These are phyloP conservation scores for Lichenostomus cassidix DNA, from an alignment of 2,113 vertebrate genomes.

Conservation along the genomic window DNA sequence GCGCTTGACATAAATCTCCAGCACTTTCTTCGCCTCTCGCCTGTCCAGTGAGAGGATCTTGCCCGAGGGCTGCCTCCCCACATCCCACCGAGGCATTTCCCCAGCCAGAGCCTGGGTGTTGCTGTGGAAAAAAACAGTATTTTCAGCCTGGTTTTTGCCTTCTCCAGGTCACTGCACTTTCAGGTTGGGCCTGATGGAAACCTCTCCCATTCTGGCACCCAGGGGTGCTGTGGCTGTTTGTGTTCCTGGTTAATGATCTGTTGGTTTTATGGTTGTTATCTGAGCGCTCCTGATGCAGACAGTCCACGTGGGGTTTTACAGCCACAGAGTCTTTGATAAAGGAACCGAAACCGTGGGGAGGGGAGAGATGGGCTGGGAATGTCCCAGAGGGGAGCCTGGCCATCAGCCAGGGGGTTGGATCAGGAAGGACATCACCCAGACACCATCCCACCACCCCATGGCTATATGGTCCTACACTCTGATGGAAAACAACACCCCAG, in stretches of 20 bases:
- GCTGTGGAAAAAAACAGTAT: not conserved
- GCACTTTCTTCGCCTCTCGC: slow-evolving; percentile 65
- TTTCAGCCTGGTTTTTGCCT: not conserved
- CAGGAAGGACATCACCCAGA: not conserved
- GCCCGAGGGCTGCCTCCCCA: not conserved
- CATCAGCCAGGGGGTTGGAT: not conserved
- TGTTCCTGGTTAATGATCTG: not conserved
- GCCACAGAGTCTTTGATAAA: not conserved
- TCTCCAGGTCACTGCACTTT: fast-evolving
- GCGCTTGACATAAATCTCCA: slow-evolving; percentile 78
- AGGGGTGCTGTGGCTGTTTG: not conserved
- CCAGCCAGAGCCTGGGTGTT: not conserved
- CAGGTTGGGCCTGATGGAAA: not conserved
- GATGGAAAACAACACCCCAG: fast-evolving
- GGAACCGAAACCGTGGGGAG: not conserved
- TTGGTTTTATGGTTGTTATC: not conserved
- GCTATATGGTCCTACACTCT: fast-evolving
- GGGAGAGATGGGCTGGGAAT: not conserved
- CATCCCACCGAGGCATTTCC: not conserved
- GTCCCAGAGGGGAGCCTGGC: not conserved
- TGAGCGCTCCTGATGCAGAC: not conserved
- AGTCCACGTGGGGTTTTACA: not conserved
- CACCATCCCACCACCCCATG: not conserved
- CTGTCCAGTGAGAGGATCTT: slow-evolving; percentile 68
- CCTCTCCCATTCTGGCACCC: not conserved